Conservation (phyloP, 2,113 vertebrate species). For the Callionymus lyra region DNA sequence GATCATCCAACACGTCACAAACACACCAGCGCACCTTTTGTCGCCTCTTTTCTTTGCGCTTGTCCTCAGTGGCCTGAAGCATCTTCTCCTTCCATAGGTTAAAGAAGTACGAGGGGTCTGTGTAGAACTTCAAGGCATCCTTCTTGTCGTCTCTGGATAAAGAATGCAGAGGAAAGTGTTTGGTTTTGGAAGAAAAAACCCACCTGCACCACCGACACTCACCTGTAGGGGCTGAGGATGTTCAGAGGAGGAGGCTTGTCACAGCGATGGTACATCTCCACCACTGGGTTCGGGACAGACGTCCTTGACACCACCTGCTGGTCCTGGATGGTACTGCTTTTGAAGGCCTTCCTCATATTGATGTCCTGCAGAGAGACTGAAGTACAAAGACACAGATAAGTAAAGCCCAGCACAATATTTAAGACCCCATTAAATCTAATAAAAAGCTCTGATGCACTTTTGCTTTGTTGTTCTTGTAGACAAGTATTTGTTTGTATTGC, state of each 20-base stretch:
- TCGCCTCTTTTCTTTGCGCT: slow-evolving; percentile 85
- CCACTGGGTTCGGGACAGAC: slow-evolving; percentile 84
- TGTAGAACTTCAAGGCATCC: slow-evolving; percentile 88
- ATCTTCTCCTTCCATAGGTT: slow-evolving; percentile 94
- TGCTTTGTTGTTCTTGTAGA: too few relatives aligned
- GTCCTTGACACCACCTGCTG: slow-evolving; percentile 88
- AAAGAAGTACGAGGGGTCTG: slow-evolving; percentile 89
- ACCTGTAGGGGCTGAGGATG: slow-evolving; percentile 87
- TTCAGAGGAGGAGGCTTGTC: slow-evolving; percentile 88
- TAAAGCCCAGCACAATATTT: too few relatives aligned
- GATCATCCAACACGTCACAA: not conserved
- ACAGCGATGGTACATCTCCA: slow-evolving; percentile 86
- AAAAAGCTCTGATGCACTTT: too few relatives aligned
- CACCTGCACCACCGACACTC: not conserved
- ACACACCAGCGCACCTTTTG: slow-evolving; percentile 72
- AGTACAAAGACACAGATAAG: not conserved
- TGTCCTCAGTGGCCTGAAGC: slow-evolving; percentile 90
- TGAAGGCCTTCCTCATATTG: slow-evolving; percentile 92
- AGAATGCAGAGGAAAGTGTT: too few relatives aligned
- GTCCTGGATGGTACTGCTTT: slow-evolving; percentile 86
- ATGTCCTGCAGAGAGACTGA: slow-evolving; percentile 87
- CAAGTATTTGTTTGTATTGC: too few relatives aligned
- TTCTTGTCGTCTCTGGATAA: slow-evolving; percentile 80
- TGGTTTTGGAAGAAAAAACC: too few relatives aligned
- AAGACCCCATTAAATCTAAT: too few relatives aligned